These are phyloP conservation scores for Nasonia vitripennis DNA, from an alignment of 1,140 invertebrate genomes.

Conservation along the genomic window DNA sequence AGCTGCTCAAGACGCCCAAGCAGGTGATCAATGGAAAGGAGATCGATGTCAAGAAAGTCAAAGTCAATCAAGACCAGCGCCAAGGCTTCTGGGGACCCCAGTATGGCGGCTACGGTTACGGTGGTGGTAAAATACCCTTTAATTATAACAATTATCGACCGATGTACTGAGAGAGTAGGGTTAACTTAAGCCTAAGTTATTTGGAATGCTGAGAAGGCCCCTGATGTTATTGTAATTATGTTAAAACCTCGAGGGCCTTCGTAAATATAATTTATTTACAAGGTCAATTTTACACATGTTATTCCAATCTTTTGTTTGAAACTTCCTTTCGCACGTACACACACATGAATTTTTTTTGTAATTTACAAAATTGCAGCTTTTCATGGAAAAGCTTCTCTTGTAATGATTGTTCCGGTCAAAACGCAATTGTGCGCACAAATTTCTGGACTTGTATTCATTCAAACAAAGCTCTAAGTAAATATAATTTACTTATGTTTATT, in stretches of 20 bases:
- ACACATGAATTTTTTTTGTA: slow-evolving; percentile 50
- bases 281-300: slow-evolving; percentile 49
- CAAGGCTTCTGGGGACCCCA: slow-evolving; percentile 72
- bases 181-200: slow-evolving; percentile 42
- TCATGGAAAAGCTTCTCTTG: slow-evolving; percentile 44
- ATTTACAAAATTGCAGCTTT: slow-evolving; percentile 45
- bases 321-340: slow-evolving; percentile 41
- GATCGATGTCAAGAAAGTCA: slow-evolving; percentile 77
- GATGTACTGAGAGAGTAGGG: slow-evolving; percentile 35
- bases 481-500: slow-evolving; percentile 51
- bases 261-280: slow-evolving; percentile 53
- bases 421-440: slow-evolving; percentile 35
- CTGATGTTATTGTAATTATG: slow-evolving; percentile 55
- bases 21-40: slow-evolving; percentile 81
- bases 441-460: slow-evolving; percentile 46
- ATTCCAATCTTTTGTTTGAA: slow-evolving; percentile 48
- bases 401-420: slow-evolving; percentile 43
- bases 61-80: slow-evolving; percentile 73
- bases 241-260: slow-evolving; percentile 50
- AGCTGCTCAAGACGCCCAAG: slow-evolving; percentile 79
- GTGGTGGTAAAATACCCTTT: slow-evolving; percentile 52
- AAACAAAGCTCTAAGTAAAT: slow-evolving; percentile 33
- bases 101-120: slow-evolving; percentile 72
- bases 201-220: slow-evolving; percentile 39
- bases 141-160: slow-evolving; percentile 43